Evolutionary conservation across 2,888 invertebrate species (phyloP).

Genomic region (Cheilosia grossa): DNA sequence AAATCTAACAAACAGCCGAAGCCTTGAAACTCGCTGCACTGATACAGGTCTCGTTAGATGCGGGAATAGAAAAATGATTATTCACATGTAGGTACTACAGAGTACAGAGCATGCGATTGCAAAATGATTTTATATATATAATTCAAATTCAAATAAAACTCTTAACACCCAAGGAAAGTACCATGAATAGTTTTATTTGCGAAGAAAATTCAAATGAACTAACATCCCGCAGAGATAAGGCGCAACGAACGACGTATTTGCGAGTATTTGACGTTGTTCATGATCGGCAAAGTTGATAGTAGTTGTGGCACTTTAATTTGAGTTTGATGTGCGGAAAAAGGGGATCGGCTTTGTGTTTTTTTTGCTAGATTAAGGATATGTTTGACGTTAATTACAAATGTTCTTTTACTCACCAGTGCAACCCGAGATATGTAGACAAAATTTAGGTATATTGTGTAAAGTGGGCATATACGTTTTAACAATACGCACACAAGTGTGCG

Average conservation of each 20-base stretch:
- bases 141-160: conserved; percentile 26
- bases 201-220: conserved; percentile 22
- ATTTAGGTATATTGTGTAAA: too few relatives aligned
- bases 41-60: conserved; percentile 41
- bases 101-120: conserved; percentile 35
- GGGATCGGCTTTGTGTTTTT: background rate
- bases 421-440: too few relatives aligned
- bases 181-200: conserved; percentile 24
- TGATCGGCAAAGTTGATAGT: background rate
- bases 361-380: background rate
- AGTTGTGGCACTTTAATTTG: background rate
- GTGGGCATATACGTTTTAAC: too few relatives aligned
- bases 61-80: conserved; percentile 38
- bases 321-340: background rate
- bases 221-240: conserved; percentile 22
- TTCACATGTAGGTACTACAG: background rate
- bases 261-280: background rate
- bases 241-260: background rate
- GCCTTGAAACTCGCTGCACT: conserved; percentile 55
- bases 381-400: background rate
- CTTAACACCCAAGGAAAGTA: conserved; percentile 23
- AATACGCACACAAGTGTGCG: too few relatives aligned
- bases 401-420: too few relatives aligned
- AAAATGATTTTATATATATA: conserved; percentile 15
- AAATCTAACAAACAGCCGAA: conserved; percentile 29